Evolutionary conservation across 30 jellyfish, hydroid and myxozoan genomes (phyloP).

Genomic region (Cassiopea xamachana): DNA sequence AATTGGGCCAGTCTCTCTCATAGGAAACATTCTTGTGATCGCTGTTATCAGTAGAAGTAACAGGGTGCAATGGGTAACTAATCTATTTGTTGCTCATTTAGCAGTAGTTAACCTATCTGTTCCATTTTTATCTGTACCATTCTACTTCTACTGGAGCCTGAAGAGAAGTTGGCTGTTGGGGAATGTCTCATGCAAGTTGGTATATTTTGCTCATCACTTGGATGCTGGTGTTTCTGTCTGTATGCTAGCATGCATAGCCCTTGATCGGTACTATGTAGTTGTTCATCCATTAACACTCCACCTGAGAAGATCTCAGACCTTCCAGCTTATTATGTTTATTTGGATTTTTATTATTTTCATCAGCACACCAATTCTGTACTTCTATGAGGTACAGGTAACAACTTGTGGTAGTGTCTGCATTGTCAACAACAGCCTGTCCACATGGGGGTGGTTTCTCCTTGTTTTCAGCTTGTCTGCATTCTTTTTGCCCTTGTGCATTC

Average conservation of each 20-base stretch:
- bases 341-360: constrained; percentile 70
- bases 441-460: constrained; percentile 80
- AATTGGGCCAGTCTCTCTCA: constrained; percentile 48
- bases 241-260: constrained; percentile 85
- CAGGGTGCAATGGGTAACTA: constrained; percentile 87
- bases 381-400: constrained; percentile 44
- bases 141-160: constrained; percentile 68
- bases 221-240: constrained; percentile 79
- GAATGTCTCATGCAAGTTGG: constrained; percentile 64
- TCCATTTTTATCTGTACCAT: constrained; percentile 74
- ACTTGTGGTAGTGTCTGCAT: constrained; percentile 42
- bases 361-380: constrained; percentile 77
- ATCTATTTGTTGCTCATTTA: constrained; percentile 84
- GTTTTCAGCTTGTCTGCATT: constrained; percentile 56
- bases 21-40: constrained; percentile 76
- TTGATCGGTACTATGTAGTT: constrained; percentile 86
- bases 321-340: constrained; percentile 69
- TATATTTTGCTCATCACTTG: constrained; percentile 61
- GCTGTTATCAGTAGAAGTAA: constrained; percentile 83
- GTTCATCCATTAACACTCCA: constrained; percentile 83
- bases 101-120: constrained; percentile 76
- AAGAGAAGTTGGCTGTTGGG: constrained; percentile 63
- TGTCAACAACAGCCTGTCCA: constrained; percentile 14
- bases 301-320: constrained; percentile 81
- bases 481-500: constrained; percentile 61